Evolutionary conservation across 2,888 invertebrate species (phyloP).

Genomic region (Microctonus hyperodae): DNA sequence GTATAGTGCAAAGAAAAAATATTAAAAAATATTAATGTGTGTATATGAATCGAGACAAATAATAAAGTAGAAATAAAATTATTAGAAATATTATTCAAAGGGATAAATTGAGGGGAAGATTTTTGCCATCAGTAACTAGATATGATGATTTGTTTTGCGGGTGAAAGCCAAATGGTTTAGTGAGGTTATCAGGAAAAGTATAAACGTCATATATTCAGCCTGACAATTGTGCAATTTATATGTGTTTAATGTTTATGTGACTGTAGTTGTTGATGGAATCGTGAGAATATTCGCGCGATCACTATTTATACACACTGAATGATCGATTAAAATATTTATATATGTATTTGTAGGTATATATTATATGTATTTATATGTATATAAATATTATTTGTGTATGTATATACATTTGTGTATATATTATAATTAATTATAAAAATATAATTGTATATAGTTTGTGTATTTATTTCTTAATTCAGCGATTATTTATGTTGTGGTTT

Average conservation of each 20-base stretch:
- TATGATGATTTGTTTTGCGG: slow-evolving; percentile 9
- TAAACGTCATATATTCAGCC: slow-evolving; percentile 8
- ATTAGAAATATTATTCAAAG: neutral
- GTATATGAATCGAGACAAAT: neutral
- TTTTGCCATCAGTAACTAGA: slow-evolving; percentile 1
- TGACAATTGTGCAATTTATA: slow-evolving; percentile 34
- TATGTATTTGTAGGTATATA: too few species aligned
- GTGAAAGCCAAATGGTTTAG: slow-evolving; percentile 39
- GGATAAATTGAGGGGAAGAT: slow-evolving; percentile 8
- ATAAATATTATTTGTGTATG: too few species aligned
- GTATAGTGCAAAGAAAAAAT: neutral
- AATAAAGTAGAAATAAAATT: neutral
- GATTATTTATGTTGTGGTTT: neutral
- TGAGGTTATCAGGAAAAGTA: slow-evolving; percentile 33
- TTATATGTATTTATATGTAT: too few species aligned
- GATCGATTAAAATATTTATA: slow-evolving; percentile 37
- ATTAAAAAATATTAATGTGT: neutral
- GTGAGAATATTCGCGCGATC: slow-evolving; percentile 7
- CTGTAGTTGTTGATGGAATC: slow-evolving; percentile 1
- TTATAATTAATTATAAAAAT: too few species aligned
- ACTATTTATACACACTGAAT: too few species aligned
- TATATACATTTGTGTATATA: too few species aligned
- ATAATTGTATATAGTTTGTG: neutral
- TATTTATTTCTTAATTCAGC: neutral
- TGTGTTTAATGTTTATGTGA: slow-evolving; percentile 6